Conservation (phyloP, 2,888 invertebrate genomes). For the Calameuta pallipes region DNA sequence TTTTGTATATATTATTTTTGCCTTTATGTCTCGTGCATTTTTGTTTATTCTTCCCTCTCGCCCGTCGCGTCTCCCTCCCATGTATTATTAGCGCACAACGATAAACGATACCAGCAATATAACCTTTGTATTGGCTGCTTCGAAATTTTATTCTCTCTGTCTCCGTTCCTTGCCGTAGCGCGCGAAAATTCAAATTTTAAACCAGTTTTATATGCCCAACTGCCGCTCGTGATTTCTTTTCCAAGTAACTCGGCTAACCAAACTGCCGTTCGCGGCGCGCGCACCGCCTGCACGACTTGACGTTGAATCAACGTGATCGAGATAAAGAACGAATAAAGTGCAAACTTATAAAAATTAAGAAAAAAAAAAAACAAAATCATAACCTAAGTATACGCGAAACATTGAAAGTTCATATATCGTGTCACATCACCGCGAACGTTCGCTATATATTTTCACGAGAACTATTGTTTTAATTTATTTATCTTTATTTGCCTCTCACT, state of each 20-base stretch:
- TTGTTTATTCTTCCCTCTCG: background rate
- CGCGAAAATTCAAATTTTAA: background rate
- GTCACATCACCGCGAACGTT: background rate
- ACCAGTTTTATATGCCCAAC: background rate
- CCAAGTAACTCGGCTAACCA: background rate
- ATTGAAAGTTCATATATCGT: background rate
- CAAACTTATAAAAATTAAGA: background rate
- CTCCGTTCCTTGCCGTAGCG: constrained; percentile 21
- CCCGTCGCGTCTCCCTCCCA: background rate
- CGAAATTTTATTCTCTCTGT: constrained; percentile 29
- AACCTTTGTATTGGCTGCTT: constrained; percentile 27
- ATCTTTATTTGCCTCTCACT: constrained; percentile 1
- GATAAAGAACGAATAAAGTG: too few species aligned
- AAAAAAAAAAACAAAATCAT: background rate
- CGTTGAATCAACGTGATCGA: background rate
- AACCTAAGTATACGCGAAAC: background rate
- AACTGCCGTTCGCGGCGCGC: background rate
- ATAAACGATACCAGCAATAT: background rate
- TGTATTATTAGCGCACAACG: background rate
- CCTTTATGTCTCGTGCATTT: background rate
- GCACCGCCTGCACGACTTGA: background rate
- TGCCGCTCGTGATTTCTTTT: background rate
- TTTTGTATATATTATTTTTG: background rate
- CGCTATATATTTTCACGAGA: background rate
- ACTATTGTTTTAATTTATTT: background rate